phyloP scores from a whole-genome alignment of 1,140 invertebrate genomes.

The Nebria ingens region DNA sequence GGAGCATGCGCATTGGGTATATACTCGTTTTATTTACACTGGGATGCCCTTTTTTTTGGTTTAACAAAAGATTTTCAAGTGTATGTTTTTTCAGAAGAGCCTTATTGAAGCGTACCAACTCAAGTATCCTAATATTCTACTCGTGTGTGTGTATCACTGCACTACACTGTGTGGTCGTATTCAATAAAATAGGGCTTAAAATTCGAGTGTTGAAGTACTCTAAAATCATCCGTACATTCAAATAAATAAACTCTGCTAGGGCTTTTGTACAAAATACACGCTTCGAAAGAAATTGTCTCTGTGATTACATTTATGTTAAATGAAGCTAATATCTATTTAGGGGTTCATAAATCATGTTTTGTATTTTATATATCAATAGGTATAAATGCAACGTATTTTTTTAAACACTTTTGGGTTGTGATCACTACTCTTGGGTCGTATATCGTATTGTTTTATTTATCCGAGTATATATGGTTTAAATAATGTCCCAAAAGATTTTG shows the following conservation, averaged over 20 bases:
- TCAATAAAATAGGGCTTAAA: constrained; percentile 4
- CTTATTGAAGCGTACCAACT: constrained; percentile 5
- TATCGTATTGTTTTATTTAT: no score
- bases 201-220: background rate
- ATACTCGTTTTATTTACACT: constrained; percentile 3
- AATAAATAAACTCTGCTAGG: no score
- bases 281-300: background rate
- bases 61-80: constrained; percentile 4
- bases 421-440: no score
- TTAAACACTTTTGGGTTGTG: no score
- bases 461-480: no score
- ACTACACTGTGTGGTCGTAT: constrained; percentile 16
- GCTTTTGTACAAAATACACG: no score
- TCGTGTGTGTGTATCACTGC: no score
- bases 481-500: no score
- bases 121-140: constrained; percentile 18
- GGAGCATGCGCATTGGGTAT: constrained; percentile 12
- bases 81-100: constrained; percentile 9
- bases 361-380: background rate
- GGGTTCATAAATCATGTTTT: background rate
- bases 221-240: no score
- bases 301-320: background rate
- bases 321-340: background rate
- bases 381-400: no score
- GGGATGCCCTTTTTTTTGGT: background rate